A percentile compares a stretch with the other conserved stretches of the same genome.
phyloP scores from a whole-genome alignment of 64 coral and sea anemone genomes.

The Cladopsammia gracilis region DNA sequence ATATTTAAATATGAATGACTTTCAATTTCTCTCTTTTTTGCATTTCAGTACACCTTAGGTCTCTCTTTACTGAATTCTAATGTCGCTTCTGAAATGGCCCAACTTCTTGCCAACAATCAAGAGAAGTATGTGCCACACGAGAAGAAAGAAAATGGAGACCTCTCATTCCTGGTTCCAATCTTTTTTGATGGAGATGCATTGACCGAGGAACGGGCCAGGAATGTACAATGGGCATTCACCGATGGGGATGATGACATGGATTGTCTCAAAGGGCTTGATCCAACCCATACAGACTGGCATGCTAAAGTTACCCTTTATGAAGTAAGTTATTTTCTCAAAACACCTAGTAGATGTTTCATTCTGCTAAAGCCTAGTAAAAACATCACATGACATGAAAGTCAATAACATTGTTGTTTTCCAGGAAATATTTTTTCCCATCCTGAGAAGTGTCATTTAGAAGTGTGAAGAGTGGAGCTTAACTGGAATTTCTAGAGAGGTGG shows the following conservation, averaged over 20 bases:
- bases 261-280: slow-evolving; percentile 13
- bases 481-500: too few species aligned
- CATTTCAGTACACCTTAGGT: slow-evolving; percentile 21
- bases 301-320: slow-evolving; percentile 35
- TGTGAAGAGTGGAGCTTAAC: too few species aligned
- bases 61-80: slow-evolving; percentile 20
- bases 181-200: slow-evolving; percentile 45
- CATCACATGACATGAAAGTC: too few species aligned
- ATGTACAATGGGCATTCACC: slow-evolving; percentile 43
- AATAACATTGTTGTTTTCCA: too few species aligned
- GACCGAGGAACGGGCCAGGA: slow-evolving; percentile 23
- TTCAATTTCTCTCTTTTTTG: slow-evolving; percentile 10
- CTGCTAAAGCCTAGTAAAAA: too few species aligned
- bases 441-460: too few species aligned
- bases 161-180: slow-evolving; percentile 19
- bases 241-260: slow-evolving; percentile 34
- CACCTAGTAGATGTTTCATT: too few species aligned
- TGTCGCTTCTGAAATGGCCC: slow-evolving; percentile 25
- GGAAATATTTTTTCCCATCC: too few species aligned
- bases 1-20: not conserved
- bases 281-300: slow-evolving; percentile 46
- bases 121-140: slow-evolving; percentile 27
- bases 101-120: slow-evolving; percentile 11
- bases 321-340: not conserved
- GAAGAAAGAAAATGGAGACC: not conserved